Base-by-base conservation (phyloP, 2,113 vertebrate genomes). In the Syngnathus scovelli region DNA sequence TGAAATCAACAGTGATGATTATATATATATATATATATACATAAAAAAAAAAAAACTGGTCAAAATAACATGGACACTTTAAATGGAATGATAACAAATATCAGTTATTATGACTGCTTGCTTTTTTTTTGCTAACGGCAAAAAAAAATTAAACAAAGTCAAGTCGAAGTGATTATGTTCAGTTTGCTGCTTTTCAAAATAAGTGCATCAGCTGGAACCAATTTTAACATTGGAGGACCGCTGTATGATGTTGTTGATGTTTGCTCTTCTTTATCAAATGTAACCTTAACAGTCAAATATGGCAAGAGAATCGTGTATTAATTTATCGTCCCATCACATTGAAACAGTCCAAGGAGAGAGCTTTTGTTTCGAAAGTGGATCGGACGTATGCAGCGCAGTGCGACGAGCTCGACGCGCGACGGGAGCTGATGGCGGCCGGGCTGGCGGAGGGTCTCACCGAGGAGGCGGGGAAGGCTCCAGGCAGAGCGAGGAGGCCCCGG, bases 391-490 rank as follows among this genome's bases (percentile, higher is more conserved):
- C 0, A 51, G 3, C 9, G n/a, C 13, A 11, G 2, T 56, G 6
- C 56, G 48, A 69, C 21, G 33, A 3, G 37, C 74, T 85, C 82
- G 63, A 84, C 71, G 78, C 71, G 71, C 62, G 71, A 72, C 77
- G 76, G 72, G 73, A 67, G 82, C 83, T 84, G 84, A 86, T 86
- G 87, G 84, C 83, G 84, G 84, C 77, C 80, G 85, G 74, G 77
- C 72, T 79, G 68, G 72, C 69, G 82, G 83, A 86, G 83, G 87
- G 84, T 83, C 78, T 67, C 75, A 85, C 70, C 74, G 76, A 69
- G 78, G 80, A 83, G 82, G 86, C 64, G 81, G 75, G 75, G 79
- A 80, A 70, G 46, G 51, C 74, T 73, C 74, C 55, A 60, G 65
- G 48, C 39, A 23, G 68, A 68, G 68, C 62, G 66, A 59, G 68